Evolutionary conservation across 2,797 vertebrate genomes (phyloP), one percentile per base, ranked within the genome.

Genomic region (Sciurus vulgaris): DNA sequence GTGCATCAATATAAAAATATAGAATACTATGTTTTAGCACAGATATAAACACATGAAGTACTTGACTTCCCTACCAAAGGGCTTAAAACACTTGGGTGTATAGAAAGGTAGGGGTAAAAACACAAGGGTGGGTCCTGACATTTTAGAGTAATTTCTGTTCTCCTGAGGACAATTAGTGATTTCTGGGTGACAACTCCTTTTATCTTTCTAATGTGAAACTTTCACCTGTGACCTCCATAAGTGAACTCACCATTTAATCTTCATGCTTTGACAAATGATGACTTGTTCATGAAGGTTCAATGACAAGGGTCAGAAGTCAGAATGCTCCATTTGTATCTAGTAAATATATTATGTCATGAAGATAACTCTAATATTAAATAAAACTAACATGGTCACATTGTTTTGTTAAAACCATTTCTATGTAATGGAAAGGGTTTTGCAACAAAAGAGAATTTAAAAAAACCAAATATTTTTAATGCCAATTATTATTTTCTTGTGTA

Each of bases 231-330:
- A 26, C 28, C 82, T 77, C 54, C 63, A 96, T 89, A 97, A 97
- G 96, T 56, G 95, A 97, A 95, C 47, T 87, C 22, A 92, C 2
- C 56, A 86, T 41, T 97, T 95, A 51, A 91, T 94, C 92, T 95
- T 91, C 93, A 84, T 56, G 85, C 35, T 96, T 88, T 89, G 86
- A 13, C 70, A 94, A 94, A 86, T 96, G 91, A 54, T 81, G 89
- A 70, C 63, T 96, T 81, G 0, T 81, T 92, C 83, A 63, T 85
- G 11, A 35, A 93, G 0, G 30, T 41, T 61, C 63, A 83, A 2
- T 41, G 69, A 74, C 61, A 96, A 96, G 86, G 74, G 35, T 86
- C 69, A 95, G 88, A 87, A 72, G 59, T 84, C 78, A 81, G 73
- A 89, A 72, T 76, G 35, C 30, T 81, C 24, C 90, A 85, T 94